Conservation (phyloP, 2,797 vertebrate genomes). For the Acomys russatus region DNA sequence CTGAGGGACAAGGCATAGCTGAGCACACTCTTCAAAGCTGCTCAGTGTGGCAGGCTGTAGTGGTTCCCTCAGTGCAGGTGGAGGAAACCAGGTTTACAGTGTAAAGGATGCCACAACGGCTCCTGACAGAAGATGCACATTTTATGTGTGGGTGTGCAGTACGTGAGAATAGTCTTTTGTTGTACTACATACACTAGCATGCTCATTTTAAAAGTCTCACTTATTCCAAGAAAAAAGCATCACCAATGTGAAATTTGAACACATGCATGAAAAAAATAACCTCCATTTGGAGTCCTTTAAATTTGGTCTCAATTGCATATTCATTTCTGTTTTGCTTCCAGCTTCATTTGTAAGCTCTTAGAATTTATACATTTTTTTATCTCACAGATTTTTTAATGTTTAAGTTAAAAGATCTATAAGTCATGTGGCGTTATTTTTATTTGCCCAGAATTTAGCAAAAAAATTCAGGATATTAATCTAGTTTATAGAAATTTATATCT, state of each 20-base stretch:
- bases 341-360: background rate
- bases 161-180: background rate
- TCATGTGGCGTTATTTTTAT: background rate
- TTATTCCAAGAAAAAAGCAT: background rate
- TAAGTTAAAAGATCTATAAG: background rate
- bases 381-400: background rate
- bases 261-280: background rate
- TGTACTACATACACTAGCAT: background rate
- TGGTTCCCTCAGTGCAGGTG: background rate
- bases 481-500: background rate
- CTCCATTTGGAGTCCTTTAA: background rate
- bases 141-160: background rate
- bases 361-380: background rate
- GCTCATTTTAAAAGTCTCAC: background rate
- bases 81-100: background rate
- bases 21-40: background rate
- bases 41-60: background rate
- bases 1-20: background rate
- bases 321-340: background rate
- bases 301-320: constrained; percentile 14
- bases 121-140: background rate
- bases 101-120: background rate
- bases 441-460: background rate
- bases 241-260: background rate
- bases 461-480: background rate